Conservation (phyloP, 37 sponge, comb jelly and placozoan genomes). For the Theonella swinhoei region DNA sequence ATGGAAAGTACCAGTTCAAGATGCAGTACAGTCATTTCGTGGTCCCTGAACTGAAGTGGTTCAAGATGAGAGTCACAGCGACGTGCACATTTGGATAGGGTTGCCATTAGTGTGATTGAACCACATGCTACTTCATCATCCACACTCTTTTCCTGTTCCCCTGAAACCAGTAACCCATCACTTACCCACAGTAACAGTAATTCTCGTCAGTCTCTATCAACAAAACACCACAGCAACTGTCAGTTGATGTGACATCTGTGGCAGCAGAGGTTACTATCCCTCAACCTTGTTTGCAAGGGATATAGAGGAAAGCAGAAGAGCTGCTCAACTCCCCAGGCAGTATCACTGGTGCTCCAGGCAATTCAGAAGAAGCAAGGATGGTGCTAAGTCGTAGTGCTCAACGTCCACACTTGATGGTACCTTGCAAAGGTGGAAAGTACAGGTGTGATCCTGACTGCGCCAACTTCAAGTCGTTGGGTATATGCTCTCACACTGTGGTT, state of each 20-base stretch:
- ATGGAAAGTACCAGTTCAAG: constrained; percentile 20
- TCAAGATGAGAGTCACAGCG: constrained; percentile 13
- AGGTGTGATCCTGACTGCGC: constrained; percentile 36
- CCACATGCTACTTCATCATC: too few species aligned
- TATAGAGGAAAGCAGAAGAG: constrained; percentile 31
- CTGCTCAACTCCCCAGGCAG: neutral
- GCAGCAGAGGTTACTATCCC: neutral
- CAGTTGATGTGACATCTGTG: neutral
- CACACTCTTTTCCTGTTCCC: too few species aligned
- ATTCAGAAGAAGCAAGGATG: constrained; percentile 3
- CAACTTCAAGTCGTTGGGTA: constrained; percentile 10
- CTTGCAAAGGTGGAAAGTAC: constrained; percentile 30
- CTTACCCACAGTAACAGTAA: too few species aligned
- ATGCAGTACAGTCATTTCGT: neutral
- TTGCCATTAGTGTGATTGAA: neutral
- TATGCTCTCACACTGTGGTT: constrained; percentile 35
- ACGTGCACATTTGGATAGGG: constrained; percentile 9
- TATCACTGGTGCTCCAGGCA: constrained; percentile 38
- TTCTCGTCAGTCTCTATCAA: too few species aligned
- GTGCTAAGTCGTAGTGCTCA: constrained; percentile 27
- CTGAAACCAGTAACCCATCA: too few species aligned
- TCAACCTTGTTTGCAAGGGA: constrained; percentile 20
- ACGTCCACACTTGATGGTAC: constrained; percentile 28
- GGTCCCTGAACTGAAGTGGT: constrained; percentile 9
- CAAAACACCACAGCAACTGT: neutral